phyloP scores from a whole-genome alignment of 2,888 invertebrate genomes.

The Boloria selene region DNA sequence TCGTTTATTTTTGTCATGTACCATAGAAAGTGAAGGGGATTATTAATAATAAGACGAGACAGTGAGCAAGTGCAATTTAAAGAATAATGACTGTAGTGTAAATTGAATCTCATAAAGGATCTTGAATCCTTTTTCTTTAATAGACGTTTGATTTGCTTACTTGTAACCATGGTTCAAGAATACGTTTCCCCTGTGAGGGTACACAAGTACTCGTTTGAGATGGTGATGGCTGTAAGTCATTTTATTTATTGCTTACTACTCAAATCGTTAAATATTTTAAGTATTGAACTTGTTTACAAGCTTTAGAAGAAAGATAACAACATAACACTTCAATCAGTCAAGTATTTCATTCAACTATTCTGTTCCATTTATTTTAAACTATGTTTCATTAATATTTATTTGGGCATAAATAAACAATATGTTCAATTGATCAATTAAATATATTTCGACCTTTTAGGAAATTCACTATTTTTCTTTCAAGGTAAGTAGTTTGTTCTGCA shows the following conservation, averaged over 20 bases:
- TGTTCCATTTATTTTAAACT: too few species aligned
- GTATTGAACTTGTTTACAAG: constrained; percentile 15
- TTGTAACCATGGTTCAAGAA: constrained; percentile 93
- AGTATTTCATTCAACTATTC: too few species aligned
- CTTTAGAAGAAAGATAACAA: background rate
- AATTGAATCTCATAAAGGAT: constrained; percentile 53
- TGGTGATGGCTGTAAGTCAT: constrained; percentile 95
- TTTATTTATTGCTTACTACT: background rate
- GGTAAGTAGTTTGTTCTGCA: too few species aligned
- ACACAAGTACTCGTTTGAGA: constrained; percentile 96
- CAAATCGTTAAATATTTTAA: background rate
- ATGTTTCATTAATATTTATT: too few species aligned
- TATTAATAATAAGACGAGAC: constrained; percentile 36
- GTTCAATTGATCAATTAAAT: too few species aligned
- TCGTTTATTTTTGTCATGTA: constrained; percentile 59
- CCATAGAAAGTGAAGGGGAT: constrained; percentile 62
- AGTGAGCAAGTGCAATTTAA: constrained; percentile 36
- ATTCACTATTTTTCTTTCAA: too few species aligned
- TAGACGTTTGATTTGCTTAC: constrained; percentile 30
- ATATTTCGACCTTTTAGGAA: too few species aligned
- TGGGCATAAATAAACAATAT: too few species aligned
- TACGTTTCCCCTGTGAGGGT: constrained; percentile 97
- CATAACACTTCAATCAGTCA: too few species aligned
- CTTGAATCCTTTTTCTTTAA: constrained; percentile 55
- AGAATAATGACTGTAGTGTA: constrained; percentile 67